phyloP scores from a whole-genome alignment of 2,113 vertebrate species.

The Suncus etruscus region DNA sequence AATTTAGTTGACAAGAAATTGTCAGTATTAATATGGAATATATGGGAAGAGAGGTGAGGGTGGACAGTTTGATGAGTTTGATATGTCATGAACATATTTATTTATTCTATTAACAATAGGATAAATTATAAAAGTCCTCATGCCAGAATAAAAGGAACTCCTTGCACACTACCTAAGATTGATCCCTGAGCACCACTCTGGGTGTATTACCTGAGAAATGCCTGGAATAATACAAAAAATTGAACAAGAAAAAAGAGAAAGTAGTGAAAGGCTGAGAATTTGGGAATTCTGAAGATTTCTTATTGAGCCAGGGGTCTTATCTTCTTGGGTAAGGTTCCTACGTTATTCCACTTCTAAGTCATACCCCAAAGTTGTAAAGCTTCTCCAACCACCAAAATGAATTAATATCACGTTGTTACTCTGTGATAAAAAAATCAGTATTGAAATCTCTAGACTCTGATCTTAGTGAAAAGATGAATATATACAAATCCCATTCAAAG shows the following conservation, averaged over 20 bases:
- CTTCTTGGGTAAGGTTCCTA: background rate
- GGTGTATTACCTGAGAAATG: too few species aligned
- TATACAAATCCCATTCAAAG: constrained; percentile 44
- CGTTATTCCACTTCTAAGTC: background rate
- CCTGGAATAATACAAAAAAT: background rate
- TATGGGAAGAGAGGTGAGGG: background rate
- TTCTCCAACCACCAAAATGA: background rate
- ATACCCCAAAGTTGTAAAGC: background rate
- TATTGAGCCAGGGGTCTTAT: background rate
- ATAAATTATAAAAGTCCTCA: background rate
- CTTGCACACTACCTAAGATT: background rate
- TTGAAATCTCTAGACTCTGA: background rate
- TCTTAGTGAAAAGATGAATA: constrained; percentile 41
- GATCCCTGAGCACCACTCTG: too few species aligned
- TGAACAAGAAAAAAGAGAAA: too few species aligned
- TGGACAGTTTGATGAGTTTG: background rate
- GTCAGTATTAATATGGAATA: background rate
- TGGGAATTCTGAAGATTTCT: background rate
- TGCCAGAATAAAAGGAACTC: background rate
- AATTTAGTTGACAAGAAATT: background rate
- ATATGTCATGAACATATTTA: background rate
- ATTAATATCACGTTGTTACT: background rate
- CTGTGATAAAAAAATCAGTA: background rate
- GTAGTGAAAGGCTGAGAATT: background rate
- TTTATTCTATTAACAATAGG: background rate